A percentile compares a stretch with the other conserved stretches of the same genome.
Evolutionary conservation across 2,888 invertebrate species (phyloP).

Genomic region (Sesamia inferens): DNA sequence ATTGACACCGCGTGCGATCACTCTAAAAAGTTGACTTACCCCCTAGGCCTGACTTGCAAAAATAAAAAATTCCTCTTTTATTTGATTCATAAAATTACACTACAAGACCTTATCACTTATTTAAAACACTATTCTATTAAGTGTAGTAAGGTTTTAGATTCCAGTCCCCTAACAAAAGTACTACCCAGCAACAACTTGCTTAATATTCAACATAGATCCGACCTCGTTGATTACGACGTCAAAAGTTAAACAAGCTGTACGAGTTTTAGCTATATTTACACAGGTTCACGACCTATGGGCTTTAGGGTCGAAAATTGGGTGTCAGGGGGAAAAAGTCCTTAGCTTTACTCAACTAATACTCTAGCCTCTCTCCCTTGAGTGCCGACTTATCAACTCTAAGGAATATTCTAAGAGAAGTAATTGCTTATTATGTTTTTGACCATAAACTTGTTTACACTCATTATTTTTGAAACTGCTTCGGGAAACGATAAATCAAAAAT

Average conservation of each 20-base stretch:
- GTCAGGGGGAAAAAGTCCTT: conserved; percentile 25
- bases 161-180: not conserved
- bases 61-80: too few species aligned
- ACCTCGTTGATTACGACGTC: conserved; percentile 26
- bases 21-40: too few species aligned
- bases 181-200: conserved; percentile 10
- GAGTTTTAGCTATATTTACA: conserved; percentile 30
- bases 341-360: conserved; percentile 32
- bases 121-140: not conserved
- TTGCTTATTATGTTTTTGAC: not conserved
- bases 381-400: not conserved
- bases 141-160: not conserved
- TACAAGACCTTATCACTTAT: not conserved
- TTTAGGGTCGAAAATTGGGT: conserved; percentile 22
- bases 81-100: not conserved
- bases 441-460: not conserved
- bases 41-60: too few species aligned
- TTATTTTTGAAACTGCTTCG: not conserved
- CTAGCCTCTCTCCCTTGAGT: conserved; percentile 4
- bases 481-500: not conserved
- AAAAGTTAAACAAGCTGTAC: conserved; percentile 43
- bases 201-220: conserved; percentile 27
- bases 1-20: too few species aligned
- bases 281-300: conserved; percentile 11
- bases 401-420: not conserved